A percentile compares a stretch with the other conserved stretches of the same genome.
These are phyloP conservation scores for Netelia inedita DNA, from an alignment of 2,888 invertebrate genomes.

Conservation along the genomic window DNA sequence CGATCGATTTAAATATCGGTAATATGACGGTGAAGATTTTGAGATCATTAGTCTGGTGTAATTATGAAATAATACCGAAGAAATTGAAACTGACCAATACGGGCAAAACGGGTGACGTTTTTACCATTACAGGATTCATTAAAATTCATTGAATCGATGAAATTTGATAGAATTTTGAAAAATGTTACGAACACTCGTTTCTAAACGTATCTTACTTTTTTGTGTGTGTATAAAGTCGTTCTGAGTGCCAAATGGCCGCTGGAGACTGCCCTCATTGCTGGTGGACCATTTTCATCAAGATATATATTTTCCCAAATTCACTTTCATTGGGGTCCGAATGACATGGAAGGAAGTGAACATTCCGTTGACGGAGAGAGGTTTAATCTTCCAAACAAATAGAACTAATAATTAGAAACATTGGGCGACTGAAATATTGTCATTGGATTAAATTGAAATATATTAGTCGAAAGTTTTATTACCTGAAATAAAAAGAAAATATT, in stretches of 20 bases:
- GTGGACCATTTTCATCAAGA: constrained; percentile 88
- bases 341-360: constrained; percentile 89
- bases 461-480: too few species aligned
- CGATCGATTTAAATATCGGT: constrained; percentile 85
- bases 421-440: not conserved
- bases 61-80: constrained; percentile 87
- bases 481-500: not conserved
- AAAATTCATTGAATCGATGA: constrained; percentile 24
- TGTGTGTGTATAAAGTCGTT: constrained; percentile 86
- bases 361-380: constrained; percentile 86
- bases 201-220: not conserved
- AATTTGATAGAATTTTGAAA: constrained; percentile 43
- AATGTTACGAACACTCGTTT: constrained; percentile 3
- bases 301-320: constrained; percentile 89
- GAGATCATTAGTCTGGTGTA: constrained; percentile 85
- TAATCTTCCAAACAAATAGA: constrained; percentile 34
- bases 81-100: constrained; percentile 89
- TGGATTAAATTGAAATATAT: too few species aligned
- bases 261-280: constrained; percentile 87
- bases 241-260: constrained; percentile 88
- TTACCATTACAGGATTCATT: not conserved
- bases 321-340: constrained; percentile 89
- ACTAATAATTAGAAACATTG: not conserved
- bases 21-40: constrained; percentile 82
- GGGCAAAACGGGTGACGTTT: constrained; percentile 88